Percentiles rank a stretch among this genome's conserved stretches.
Conservation (phyloP, 2,888 invertebrate species). For the Aethes cnicana region DNA sequence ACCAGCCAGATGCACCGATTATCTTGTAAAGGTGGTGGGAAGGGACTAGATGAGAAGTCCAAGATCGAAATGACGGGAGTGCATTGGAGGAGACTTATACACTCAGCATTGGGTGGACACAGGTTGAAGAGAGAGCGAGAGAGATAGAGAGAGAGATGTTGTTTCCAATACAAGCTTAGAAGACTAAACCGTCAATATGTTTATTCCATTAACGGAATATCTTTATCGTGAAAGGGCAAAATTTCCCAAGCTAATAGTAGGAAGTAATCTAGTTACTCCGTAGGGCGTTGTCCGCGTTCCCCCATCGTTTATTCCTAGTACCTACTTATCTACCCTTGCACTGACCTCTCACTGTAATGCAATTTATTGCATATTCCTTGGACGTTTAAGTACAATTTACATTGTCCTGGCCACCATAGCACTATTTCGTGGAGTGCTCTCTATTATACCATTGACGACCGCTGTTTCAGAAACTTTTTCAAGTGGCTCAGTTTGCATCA, state of each 20-base stretch:
- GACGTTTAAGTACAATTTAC: conserved; percentile 58
- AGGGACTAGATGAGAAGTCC: no score
- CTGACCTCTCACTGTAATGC: conserved; percentile 50
- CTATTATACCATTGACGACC: conserved; percentile 49
- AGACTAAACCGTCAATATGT: conserved; percentile 2
- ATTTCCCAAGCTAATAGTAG: conserved; percentile 62
- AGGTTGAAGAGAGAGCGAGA: no score
- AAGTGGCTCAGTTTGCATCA: conserved; percentile 43
- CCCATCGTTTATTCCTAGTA: conserved; percentile 58
- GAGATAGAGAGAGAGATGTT: no score
- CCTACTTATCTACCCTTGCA: conserved; percentile 52
- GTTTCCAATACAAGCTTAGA: not conserved
- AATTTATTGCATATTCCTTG: conserved; percentile 55
- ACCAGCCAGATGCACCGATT: no score
- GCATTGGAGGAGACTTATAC: no score
- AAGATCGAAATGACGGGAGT: no score
- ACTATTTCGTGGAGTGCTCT: conserved; percentile 47
- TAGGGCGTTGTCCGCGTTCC: conserved; percentile 51
- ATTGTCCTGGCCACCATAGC: conserved; percentile 44
- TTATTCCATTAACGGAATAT: conserved; percentile 2
- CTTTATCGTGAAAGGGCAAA: conserved; percentile 38
- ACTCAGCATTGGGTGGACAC: no score
- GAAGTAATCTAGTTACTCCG: conserved; percentile 61
- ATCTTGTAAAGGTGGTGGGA: no score
- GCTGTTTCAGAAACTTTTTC: conserved; percentile 46